Conservation (phyloP, 1,140 invertebrate species). For the Drosophila simulans region DNA sequence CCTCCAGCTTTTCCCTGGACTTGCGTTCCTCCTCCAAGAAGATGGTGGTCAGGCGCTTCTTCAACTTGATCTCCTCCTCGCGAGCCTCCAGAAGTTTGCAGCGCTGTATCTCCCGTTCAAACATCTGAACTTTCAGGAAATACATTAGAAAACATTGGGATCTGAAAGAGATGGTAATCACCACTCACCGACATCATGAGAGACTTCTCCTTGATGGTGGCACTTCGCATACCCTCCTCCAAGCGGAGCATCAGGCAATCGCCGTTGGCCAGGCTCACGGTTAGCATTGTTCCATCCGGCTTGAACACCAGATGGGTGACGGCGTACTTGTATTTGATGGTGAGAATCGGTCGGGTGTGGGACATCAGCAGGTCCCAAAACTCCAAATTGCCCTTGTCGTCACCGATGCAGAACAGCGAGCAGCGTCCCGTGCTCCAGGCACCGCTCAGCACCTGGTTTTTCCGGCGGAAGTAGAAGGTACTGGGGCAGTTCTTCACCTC, state of each 20-base stretch:
- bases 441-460: slow-evolving; percentile 89
- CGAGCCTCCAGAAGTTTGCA: slow-evolving; percentile 95
- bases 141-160: slow-evolving; percentile 44
- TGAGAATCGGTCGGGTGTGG: slow-evolving; percentile 89
- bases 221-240: slow-evolving; percentile 90
- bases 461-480: slow-evolving; percentile 92
- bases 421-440: slow-evolving; percentile 93
- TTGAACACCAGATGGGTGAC: slow-evolving; percentile 86
- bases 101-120: slow-evolving; percentile 93
- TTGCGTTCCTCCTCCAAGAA: slow-evolving; percentile 41
- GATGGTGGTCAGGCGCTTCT: slow-evolving; percentile 56
- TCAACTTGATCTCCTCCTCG: slow-evolving; percentile 89
- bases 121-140: slow-evolving; percentile 85
- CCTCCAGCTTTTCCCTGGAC: background rate
- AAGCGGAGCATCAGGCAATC: slow-evolving; percentile 91
- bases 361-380: slow-evolving; percentile 95
- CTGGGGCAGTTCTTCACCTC: slow-evolving; percentile 94
- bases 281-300: slow-evolving; percentile 88
- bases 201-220: slow-evolving; percentile 92
- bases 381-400: slow-evolving; percentile 92
- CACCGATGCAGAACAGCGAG: slow-evolving; percentile 93
- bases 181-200: slow-evolving; percentile 87
- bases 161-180: slow-evolving; percentile 50
- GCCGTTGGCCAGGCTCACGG: slow-evolving; percentile 91
- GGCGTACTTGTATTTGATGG: slow-evolving; percentile 85